These are phyloP conservation scores for Saccostrea glomerata DNA, from an alignment of 1,140 invertebrate genomes.

Conservation along the genomic window DNA sequence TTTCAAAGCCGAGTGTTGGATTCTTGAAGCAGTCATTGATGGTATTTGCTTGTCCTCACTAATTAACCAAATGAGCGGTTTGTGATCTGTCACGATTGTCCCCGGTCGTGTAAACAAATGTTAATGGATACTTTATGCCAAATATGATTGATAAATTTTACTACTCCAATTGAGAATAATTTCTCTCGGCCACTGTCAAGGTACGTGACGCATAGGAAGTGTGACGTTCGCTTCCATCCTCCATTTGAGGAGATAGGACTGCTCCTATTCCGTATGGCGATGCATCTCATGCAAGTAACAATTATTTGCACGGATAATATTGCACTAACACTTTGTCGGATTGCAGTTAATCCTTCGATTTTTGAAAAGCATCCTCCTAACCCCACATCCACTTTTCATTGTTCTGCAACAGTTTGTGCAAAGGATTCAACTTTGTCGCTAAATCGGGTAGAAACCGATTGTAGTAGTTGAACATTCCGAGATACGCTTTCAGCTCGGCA, in stretches of 20 bases:
- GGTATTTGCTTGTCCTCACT: constrained; percentile 46
- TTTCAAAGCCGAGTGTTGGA: constrained; percentile 70
- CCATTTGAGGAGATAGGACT: constrained; percentile 77
- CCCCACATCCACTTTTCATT: constrained; percentile 55
- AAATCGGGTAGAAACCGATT: constrained; percentile 61
- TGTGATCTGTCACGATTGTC: constrained; percentile 79
- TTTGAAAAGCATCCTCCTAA: constrained; percentile 57
- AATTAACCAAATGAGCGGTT: constrained; percentile 78
- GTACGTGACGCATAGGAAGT: constrained; percentile 79
- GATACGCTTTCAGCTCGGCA: constrained; percentile 47
- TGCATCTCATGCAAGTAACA: constrained; percentile 80
- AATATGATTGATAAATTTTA: constrained; percentile 81
- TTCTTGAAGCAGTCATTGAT: constrained; percentile 61
- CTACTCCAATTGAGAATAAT: constrained; percentile 81
- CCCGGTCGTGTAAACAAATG: constrained; percentile 80
- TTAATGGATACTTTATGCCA: constrained; percentile 77
- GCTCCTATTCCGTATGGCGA: constrained; percentile 79
- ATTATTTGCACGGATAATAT: constrained; percentile 75
- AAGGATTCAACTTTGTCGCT: constrained; percentile 50
- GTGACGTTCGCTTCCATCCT: constrained; percentile 73
- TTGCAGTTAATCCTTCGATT: constrained; percentile 62
- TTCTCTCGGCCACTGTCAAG: constrained; percentile 78
- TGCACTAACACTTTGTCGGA: constrained; percentile 70
- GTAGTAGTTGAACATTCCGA: constrained; percentile 70
- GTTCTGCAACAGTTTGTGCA: constrained; percentile 57